phyloP scores from a whole-genome alignment of 2,797 vertebrate species.

The Bucorvus abyssinicus region DNA sequence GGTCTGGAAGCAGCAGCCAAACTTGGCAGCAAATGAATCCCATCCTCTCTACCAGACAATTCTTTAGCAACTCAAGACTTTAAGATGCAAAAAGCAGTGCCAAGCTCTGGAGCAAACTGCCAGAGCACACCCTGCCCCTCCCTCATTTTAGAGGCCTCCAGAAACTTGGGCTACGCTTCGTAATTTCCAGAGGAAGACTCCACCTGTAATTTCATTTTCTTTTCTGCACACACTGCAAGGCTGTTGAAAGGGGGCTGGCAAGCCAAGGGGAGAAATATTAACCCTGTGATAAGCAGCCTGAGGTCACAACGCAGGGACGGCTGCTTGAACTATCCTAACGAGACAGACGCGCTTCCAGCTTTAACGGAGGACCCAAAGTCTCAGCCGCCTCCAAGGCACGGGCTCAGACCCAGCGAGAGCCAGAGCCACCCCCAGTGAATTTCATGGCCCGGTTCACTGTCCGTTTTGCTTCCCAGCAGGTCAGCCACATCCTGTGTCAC shows the following conservation, averaged over 20 bases:
- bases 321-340: not conserved
- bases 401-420: not conserved
- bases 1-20: not conserved
- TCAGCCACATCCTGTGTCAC: fast-evolving
- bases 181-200: not conserved
- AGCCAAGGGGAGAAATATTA: not conserved
- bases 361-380: not conserved
- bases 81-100: not conserved
- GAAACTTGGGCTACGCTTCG: not conserved
- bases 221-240: not conserved
- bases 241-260: not conserved
- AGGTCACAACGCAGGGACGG: fast-evolving
- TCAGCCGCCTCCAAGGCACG: not conserved
- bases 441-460: not conserved
- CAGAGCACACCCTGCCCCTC: not conserved
- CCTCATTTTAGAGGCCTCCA: not conserved
- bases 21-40: not conserved
- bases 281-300: not conserved
- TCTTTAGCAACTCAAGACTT: not conserved
- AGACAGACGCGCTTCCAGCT: not conserved
- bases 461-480: not conserved
- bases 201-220: not conserved
- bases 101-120: not conserved
- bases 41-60: not conserved
- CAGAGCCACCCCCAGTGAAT: not conserved